phyloP scores from a whole-genome alignment of 92 coral and sea anemone genomes.

The Virgularia gustaviana region DNA sequence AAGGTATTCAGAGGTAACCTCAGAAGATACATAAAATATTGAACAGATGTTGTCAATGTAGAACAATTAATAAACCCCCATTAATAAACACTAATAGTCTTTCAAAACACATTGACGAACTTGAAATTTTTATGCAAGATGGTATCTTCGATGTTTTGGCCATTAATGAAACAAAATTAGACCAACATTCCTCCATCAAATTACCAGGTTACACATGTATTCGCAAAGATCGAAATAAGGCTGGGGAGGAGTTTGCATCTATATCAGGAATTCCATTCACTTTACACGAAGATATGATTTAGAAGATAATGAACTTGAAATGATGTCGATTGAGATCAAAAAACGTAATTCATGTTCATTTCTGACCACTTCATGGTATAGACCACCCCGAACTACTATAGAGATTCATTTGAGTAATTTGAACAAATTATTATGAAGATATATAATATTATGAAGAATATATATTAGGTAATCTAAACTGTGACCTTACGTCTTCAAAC shows the following conservation, averaged over 20 bases:
- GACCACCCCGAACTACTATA: conserved; percentile 25
- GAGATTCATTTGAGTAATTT: conserved; percentile 14
- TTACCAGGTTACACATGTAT: conserved; percentile 16
- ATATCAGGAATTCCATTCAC: conserved; percentile 27
- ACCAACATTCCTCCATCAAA: background rate
- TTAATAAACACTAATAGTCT: conserved; percentile 39
- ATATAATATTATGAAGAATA: conserved; percentile 34
- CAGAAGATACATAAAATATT: conserved; percentile 13
- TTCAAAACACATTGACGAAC: conserved; percentile 37
- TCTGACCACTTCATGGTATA: conserved; percentile 31
- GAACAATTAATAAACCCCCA: background rate
- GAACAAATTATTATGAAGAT: conserved; percentile 6
- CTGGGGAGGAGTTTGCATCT: conserved; percentile 50
- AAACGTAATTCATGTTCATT: conserved; percentile 25
- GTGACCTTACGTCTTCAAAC: conserved; percentile 18
- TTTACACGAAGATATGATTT: conserved; percentile 10
- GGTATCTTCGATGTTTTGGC: conserved; percentile 38
- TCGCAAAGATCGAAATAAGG: conserved; percentile 18
- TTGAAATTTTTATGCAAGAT: conserved; percentile 9
- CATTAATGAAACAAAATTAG: conserved; percentile 46
- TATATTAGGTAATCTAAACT: conserved; percentile 46
- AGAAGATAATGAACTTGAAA: conserved; percentile 23
- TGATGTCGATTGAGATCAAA: conserved; percentile 31
- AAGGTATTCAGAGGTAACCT: conserved; percentile 32
- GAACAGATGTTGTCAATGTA: conserved; percentile 44